Conservation (phyloP, 2,113 vertebrate species). For the Poeciliopsis retropinna region DNA sequence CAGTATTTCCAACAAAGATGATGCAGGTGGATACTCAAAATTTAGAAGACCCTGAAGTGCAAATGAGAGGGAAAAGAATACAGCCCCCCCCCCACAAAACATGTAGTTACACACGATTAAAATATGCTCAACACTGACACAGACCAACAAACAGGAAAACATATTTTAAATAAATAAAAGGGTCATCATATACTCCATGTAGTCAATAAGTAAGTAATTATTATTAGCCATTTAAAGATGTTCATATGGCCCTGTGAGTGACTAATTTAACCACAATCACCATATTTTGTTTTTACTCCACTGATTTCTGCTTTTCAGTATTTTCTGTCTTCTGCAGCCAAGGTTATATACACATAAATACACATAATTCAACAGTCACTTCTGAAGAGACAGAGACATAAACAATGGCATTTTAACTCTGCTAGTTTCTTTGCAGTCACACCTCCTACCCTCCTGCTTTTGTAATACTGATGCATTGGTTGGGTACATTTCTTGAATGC, state of each 20-base stretch:
- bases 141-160: background rate
- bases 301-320: constrained; percentile 79
- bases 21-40: constrained; percentile 16
- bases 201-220: constrained; percentile 25
- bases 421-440: constrained; percentile 56
- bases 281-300: constrained; percentile 33
- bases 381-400: constrained; percentile 48
- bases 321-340: constrained; percentile 81
- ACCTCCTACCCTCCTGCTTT: constrained; percentile 51
- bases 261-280: constrained; percentile 40
- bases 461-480: constrained; percentile 73
- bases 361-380: constrained; percentile 65
- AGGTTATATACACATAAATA: constrained; percentile 77
- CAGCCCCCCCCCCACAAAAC: background rate
- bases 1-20: constrained; percentile 1
- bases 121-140: constrained; percentile 5
- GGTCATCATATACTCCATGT: constrained; percentile 30
- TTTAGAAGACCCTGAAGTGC: constrained; percentile 31
- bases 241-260: constrained; percentile 33
- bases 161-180: constrained; percentile 38
- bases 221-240: constrained; percentile 10
- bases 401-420: constrained; percentile 49
- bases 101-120: background rate
- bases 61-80: constrained; percentile 15
- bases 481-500: constrained; percentile 71